phyloP scores from a whole-genome alignment of 2,888 invertebrate species.

The Panzeria rudis region DNA sequence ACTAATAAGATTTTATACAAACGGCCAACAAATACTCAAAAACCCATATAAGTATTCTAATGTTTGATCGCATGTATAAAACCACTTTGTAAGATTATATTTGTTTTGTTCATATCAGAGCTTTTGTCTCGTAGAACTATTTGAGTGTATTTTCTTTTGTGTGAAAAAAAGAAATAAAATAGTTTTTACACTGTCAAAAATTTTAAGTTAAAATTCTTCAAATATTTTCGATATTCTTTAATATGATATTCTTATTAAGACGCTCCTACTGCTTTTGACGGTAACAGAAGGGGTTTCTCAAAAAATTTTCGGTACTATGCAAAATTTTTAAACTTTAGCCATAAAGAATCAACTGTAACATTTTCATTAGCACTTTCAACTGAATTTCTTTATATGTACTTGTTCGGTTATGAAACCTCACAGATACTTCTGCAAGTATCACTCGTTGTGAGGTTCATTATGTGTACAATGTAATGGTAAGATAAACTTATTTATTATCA shows the following conservation, averaged over 20 bases:
- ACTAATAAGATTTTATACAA: constrained; percentile 4
- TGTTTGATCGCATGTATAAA: constrained; percentile 33
- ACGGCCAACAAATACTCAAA: constrained; percentile 16
- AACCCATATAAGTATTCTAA: neutral
- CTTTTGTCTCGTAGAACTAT: neutral
- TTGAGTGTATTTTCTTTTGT: neutral
- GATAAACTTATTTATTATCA: constrained; percentile 53
- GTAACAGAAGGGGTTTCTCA: too few relatives aligned
- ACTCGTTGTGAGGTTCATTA: constrained; percentile 19
- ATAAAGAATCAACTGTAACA: neutral
- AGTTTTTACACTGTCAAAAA: neutral
- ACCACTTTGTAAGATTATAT: constrained; percentile 68
- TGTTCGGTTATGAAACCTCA: neutral
- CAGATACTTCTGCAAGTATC: neutral
- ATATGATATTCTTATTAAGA: too few relatives aligned
- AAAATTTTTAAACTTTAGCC: too few relatives aligned
- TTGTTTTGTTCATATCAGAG: constrained; percentile 47
- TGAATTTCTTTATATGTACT: neutral
- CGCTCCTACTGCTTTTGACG: too few relatives aligned
- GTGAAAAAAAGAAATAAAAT: neutral
- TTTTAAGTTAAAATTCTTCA: neutral
- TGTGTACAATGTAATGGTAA: constrained; percentile 27
- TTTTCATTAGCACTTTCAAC: neutral
- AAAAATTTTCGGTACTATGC: too few relatives aligned
- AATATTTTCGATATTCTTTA: too few relatives aligned